Evolutionary conservation across 2,797 vertebrate species (phyloP), one percentile per base, ranked within the genome.

Genomic region (Chaetodon trifasciatus): DNA sequence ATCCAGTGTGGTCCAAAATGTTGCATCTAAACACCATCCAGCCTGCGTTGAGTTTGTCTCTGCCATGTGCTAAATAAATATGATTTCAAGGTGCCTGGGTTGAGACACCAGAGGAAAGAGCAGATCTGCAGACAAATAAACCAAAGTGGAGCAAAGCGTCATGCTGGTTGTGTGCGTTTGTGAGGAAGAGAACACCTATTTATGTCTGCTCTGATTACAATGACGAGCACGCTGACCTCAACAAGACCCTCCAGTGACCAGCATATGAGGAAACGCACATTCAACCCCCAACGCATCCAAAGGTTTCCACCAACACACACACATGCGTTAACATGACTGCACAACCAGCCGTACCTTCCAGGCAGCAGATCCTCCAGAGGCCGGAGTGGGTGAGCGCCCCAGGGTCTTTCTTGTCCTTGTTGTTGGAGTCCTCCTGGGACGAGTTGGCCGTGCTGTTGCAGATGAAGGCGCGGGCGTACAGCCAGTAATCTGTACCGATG

Each of bases 401-500:
- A 0, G 97, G 97, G 88, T 98, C 97, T 69, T 97, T 97, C 91
- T 96, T 97, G 93, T 97, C 96, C 87, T 96, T 96, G 89, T 93
- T 96, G 77, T 93, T 93, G 16, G 95, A 90, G 52, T 96, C 96
- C 8, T 97, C 96, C 79, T 96, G 96, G 53, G 91, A 81, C 4
- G 96, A 96, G 94, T 98, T 97, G 90, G 95, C 94, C 52, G 97
- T 97, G 93, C 96, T 97, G 93, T 98, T 97, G 93, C 97, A 98
- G 94, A 97, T 97, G 91, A 97, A 96, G 79, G 97, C 97, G 4
- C 97, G 96, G 70, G 97, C 96, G 81, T 98, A 98, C 15, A 98
- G 97, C 97, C 97, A 98, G 92, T 98, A 98, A 92, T 98, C 97
- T 0, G 97, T 98, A 73, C 97, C 97, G 62, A 98, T 97, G 74